Percentiles rank a stretch among this genome's conserved stretches.
Evolutionary conservation across 2,797 vertebrate genomes (phyloP).

Genomic region (Hypotaenidia okinawae): DNA sequence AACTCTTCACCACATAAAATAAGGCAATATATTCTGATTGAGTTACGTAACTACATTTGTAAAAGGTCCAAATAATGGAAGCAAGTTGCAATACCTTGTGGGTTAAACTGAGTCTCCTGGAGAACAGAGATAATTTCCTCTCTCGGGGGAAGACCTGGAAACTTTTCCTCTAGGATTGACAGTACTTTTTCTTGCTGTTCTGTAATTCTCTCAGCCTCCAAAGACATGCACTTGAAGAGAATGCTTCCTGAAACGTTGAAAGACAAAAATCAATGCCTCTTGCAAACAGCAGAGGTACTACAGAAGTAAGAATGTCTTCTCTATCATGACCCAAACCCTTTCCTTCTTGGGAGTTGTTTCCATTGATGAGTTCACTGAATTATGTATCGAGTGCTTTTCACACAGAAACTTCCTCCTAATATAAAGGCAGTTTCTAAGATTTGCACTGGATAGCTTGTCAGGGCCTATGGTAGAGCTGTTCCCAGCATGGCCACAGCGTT

Average conservation of each 20-base stretch:
- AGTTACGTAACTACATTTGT: background rate
- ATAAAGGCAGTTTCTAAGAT: background rate
- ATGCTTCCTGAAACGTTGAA: conserved; percentile 82
- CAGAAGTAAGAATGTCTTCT: background rate
- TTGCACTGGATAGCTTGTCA: background rate
- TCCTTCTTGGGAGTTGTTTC: background rate
- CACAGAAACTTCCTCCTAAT: background rate
- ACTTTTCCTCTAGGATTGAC: conserved; percentile 80
- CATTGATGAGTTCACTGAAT: background rate
- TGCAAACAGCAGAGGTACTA: background rate
- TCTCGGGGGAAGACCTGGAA: conserved; percentile 76
- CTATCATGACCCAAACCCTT: background rate
- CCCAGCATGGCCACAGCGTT: fast-evolving
- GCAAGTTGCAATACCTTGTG: conserved; percentile 66
- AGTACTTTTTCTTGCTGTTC: conserved; percentile 83
- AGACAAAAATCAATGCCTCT: background rate
- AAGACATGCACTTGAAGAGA: conserved; percentile 80
- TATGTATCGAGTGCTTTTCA: background rate
- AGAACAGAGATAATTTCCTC: conserved; percentile 74
- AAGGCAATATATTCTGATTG: background rate
- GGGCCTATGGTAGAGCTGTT: background rate
- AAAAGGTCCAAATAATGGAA: background rate
- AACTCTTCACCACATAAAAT: background rate
- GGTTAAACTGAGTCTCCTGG: conserved; percentile 68
- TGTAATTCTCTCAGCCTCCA: conserved; percentile 77